A percentile compares a stretch with the other conserved stretches of the same genome.
These are phyloP conservation scores for Heliconius cydno DNA, from an alignment of 2,888 invertebrate genomes.

Conservation along the genomic window DNA sequence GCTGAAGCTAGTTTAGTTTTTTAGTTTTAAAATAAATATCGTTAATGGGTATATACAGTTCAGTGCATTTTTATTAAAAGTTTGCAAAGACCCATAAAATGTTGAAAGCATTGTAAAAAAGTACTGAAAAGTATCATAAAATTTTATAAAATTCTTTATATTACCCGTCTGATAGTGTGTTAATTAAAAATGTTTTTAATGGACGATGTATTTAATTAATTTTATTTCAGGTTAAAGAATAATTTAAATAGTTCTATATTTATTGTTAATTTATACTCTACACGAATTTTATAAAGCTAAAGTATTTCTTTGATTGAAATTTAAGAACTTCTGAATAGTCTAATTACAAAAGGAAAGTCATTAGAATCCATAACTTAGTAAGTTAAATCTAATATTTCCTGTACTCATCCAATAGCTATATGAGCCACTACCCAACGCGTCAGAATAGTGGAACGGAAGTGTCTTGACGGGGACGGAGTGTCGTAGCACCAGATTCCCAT, in stretches of 20 bases:
- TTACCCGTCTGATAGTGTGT: conserved; percentile 6
- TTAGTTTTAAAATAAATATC: no score
- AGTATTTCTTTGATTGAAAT: not conserved
- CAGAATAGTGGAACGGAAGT: no score
- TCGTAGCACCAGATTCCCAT: no score
- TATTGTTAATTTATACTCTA: not conserved
- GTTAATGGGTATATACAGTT: not conserved
- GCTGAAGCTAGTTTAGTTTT: no score
- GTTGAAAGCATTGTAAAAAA: conserved; percentile 29
- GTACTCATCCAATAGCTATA: no score
- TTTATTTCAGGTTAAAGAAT: not conserved
- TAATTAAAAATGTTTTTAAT: conserved; percentile 18
- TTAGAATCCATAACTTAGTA: no score
- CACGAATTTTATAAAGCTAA: not conserved
- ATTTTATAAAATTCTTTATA: conserved; percentile 23
- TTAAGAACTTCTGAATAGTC: no score
- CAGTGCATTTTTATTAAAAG: conserved; percentile 24
- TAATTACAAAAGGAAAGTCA: no score
- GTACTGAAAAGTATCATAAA: conserved; percentile 21
- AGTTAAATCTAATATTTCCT: no score
- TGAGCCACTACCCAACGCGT: no score
- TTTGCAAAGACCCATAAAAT: conserved; percentile 29
- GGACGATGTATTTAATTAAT: not conserved
- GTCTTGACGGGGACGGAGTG: no score
- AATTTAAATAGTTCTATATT: not conserved